Evolutionary conservation across 1,140 invertebrate species (phyloP).

Genomic region (Steinernema feltiae): DNA sequence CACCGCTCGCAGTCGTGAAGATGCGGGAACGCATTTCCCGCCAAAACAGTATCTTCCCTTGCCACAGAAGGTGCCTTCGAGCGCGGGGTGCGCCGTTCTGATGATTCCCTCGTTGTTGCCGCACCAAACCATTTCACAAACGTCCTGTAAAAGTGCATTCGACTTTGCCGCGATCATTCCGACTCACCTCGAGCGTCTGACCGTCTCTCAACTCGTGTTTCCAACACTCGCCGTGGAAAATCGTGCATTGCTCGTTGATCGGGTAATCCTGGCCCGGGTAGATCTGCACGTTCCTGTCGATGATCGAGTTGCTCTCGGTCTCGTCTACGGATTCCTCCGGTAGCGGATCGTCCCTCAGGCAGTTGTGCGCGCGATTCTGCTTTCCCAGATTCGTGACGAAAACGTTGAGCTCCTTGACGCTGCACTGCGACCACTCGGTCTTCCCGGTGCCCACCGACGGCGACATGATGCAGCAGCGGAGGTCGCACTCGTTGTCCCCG

Average conservation of each 20-base stretch:
- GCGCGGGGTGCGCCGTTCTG: slow-evolving; percentile 37
- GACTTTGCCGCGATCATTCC: background rate
- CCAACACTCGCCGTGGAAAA: slow-evolving; percentile 46
- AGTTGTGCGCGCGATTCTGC: slow-evolving; percentile 6
- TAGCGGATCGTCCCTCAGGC: slow-evolving; percentile 22
- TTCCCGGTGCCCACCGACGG: slow-evolving; percentile 40
- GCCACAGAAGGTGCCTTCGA: slow-evolving; percentile 42
- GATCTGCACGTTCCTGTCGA: slow-evolving; percentile 26
- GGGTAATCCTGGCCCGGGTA: slow-evolving; percentile 36
- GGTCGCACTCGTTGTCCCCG: slow-evolving; percentile 41
- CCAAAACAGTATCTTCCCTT: slow-evolving; percentile 22
- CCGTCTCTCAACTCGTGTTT: slow-evolving; percentile 40
- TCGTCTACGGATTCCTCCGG: slow-evolving; percentile 13
- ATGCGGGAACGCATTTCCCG: slow-evolving; percentile 30
- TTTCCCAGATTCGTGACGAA: slow-evolving; percentile 29
- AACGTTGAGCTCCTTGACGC: slow-evolving; percentile 33
- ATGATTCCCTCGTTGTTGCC: slow-evolving; percentile 41
- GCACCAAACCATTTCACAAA: slow-evolving; percentile 43
- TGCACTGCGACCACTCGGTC: slow-evolving; percentile 36
- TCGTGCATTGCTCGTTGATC: slow-evolving; percentile 37
- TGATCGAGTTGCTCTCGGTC: background rate
- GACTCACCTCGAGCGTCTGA: slow-evolving; percentile 23
- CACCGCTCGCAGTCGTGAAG: background rate
- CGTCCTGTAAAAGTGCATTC: slow-evolving; percentile 29
- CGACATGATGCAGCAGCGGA: slow-evolving; percentile 40